These are phyloP conservation scores for Coendou prehensilis DNA, from an alignment of 2,797 vertebrate species.

Conservation along the genomic window DNA sequence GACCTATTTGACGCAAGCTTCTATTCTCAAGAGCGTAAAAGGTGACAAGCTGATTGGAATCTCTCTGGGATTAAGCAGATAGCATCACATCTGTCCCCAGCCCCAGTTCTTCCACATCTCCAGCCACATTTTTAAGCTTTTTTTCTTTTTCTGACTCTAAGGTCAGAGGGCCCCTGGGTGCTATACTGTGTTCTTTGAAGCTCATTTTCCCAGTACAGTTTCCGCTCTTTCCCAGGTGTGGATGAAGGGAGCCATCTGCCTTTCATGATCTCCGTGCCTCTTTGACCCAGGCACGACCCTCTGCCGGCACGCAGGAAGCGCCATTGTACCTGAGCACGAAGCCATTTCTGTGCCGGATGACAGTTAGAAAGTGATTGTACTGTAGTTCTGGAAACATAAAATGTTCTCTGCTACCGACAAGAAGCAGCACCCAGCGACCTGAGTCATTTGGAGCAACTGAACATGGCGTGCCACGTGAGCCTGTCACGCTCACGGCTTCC, in stretches of 20 bases:
- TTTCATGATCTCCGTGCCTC: neutral
- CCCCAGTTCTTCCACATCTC: neutral
- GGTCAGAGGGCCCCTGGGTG: neutral
- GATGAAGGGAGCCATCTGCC: conserved; percentile 42
- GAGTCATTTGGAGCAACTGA: neutral
- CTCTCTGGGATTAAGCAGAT: neutral
- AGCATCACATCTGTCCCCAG: neutral
- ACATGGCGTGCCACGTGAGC: neutral
- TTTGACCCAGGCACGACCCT: conserved; percentile 61
- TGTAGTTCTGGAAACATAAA: conserved; percentile 36
- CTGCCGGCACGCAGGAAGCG: conserved; percentile 8
- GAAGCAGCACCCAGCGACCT: neutral
- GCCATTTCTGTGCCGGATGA: conserved; percentile 32
- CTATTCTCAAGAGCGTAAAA: neutral
- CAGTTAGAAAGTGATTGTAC: conserved; percentile 51
- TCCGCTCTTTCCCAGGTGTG: neutral
- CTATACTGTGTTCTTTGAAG: neutral
- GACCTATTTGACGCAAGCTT: neutral
- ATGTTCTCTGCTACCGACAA: neutral
- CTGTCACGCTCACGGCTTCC: conserved; percentile 47
- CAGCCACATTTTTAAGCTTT: neutral
- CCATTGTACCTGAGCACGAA: conserved; percentile 59
- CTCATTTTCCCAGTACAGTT: neutral
- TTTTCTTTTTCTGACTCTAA: neutral
- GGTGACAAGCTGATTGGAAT: neutral